These are phyloP conservation scores for Chloebia gouldiae DNA, from an alignment of 2,113 vertebrate genomes.

Conservation along the genomic window DNA sequence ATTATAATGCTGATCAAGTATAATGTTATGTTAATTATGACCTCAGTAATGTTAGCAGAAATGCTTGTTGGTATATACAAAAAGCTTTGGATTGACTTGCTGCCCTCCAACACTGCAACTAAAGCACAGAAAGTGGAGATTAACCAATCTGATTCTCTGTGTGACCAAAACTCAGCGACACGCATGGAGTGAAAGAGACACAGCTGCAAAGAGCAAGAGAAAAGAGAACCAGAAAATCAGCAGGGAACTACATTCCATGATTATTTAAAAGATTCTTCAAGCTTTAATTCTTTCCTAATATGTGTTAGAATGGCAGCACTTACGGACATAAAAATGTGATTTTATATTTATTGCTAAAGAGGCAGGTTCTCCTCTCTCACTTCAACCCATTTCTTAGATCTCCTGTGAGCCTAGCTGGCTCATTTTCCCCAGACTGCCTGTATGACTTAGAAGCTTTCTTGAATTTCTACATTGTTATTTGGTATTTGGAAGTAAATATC, in stretches of 20 bases:
- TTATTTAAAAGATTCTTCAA: not conserved
- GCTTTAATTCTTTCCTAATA: not conserved
- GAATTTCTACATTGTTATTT: not conserved
- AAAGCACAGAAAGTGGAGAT: not conserved
- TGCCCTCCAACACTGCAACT: not conserved
- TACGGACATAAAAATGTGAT: not conserved
- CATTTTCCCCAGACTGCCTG: not conserved
- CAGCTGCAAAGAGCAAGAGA: not conserved
- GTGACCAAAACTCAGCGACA: not conserved
- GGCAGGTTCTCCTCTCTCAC: not conserved
- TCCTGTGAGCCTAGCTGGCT: not conserved
- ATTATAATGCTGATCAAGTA: not conserved
- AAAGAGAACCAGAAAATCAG: not conserved
- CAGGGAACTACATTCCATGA: not conserved
- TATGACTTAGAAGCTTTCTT: not conserved
- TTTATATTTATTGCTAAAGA: not conserved
- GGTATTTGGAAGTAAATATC: not conserved
- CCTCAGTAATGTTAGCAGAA: not conserved
- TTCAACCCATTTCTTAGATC: not conserved
- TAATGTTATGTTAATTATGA: not conserved
- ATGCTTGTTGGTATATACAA: not conserved
- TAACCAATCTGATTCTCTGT: not conserved
- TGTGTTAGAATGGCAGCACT: not conserved
- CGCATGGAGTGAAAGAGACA: not conserved
- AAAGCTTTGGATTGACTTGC: not conserved